Conservation (phyloP, 2,888 invertebrate genomes). For the Morpho helenor region DNA sequence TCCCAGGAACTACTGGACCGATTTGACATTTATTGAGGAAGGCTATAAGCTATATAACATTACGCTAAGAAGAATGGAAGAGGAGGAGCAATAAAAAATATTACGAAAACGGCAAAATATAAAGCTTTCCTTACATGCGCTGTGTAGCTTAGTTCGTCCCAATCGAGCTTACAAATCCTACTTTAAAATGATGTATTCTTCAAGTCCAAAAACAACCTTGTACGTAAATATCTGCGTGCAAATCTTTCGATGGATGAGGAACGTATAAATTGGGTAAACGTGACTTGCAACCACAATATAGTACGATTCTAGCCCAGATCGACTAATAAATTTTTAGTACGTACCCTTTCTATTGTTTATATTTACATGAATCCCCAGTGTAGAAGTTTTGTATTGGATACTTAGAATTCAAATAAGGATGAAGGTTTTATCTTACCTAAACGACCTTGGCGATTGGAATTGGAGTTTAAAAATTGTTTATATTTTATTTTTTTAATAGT, state of each 20-base stretch:
- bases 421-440: background rate
- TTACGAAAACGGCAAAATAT: too few relatives aligned
- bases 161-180: background rate
- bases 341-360: constrained; percentile 11
- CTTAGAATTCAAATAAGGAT: background rate
- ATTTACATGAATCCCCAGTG: constrained; percentile 3
- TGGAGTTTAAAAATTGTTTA: too few relatives aligned
- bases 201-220: constrained; percentile 4
- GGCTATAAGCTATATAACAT: too few relatives aligned
- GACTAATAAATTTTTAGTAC: constrained; percentile 15
- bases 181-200: constrained; percentile 10
- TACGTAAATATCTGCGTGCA: constrained; percentile 18
- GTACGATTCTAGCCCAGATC: constrained; percentile 7
- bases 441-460: too few relatives aligned
- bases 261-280: constrained; percentile 15
- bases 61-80: too few relatives aligned
- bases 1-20: too few relatives aligned
- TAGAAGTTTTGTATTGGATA: constrained; percentile 4
- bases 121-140: too few relatives aligned
- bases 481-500: too few relatives aligned
- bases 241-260: constrained; percentile 16
- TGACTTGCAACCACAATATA: constrained; percentile 16
- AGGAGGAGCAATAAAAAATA: too few relatives aligned
- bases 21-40: too few relatives aligned
- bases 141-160: too few relatives aligned